Conservation (phyloP, 2,797 vertebrate species). For the Gymnocypris eckloni region DNA sequence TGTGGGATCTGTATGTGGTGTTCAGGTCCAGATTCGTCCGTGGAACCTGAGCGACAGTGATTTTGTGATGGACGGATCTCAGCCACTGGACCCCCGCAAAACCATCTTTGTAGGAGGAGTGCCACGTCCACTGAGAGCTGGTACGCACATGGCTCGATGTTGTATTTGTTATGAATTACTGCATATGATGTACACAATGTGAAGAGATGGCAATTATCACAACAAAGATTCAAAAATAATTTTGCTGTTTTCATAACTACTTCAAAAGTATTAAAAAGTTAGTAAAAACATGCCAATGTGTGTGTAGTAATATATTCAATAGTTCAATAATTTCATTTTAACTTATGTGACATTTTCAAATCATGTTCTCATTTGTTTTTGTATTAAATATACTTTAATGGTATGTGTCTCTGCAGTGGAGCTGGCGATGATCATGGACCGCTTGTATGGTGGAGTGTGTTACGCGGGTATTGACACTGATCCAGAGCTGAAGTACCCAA, state of each 20-base stretch:
- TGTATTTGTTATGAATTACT: background rate
- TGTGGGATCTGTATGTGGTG: background rate
- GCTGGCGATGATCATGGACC: constrained; percentile 99
- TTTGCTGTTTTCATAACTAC: background rate
- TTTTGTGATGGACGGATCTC: constrained; percentile 98
- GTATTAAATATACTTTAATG: background rate
- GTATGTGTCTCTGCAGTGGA: constrained; percentile 80
- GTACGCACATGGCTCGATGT: constrained; percentile 66
- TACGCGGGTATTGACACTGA: constrained; percentile 98
- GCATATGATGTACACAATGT: background rate
- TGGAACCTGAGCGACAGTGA: constrained; percentile 99
- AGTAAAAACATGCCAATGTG: background rate
- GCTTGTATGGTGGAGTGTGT: constrained; percentile 96
- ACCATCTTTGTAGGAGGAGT: constrained; percentile 99
- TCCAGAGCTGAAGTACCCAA: constrained; percentile 97
- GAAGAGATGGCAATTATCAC: background rate
- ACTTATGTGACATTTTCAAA: background rate
- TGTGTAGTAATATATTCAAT: background rate
- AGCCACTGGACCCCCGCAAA: constrained; percentile 97
- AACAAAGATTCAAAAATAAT: background rate
- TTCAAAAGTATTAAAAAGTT: background rate
- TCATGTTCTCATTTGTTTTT: background rate
- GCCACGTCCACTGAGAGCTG: constrained; percentile 94
- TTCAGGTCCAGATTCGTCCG: constrained; percentile 96
- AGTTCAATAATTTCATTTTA: background rate